These are phyloP conservation scores for Albula goreensis DNA, from an alignment of 2,113 vertebrate species.

Conservation along the genomic window DNA sequence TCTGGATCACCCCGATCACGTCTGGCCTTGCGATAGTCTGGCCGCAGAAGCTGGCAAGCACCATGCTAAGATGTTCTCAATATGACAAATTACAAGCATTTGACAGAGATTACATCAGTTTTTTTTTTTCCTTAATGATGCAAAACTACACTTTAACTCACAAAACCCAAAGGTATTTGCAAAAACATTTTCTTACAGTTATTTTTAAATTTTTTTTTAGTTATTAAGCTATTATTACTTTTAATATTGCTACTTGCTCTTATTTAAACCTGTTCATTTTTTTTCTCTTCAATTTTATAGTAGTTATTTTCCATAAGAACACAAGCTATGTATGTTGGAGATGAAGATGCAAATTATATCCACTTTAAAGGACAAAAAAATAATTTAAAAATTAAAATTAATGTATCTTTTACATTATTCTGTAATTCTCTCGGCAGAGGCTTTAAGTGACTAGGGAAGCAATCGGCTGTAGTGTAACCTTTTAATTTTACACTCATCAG, in stretches of 20 bases:
- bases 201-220: background rate
- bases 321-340: background rate
- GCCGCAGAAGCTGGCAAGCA: slow-evolving; percentile 52
- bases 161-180: background rate
- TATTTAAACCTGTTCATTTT: background rate
- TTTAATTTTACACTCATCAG: background rate
- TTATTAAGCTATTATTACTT: background rate
- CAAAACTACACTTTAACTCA: slow-evolving; percentile 41
- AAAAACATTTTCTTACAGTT: background rate
- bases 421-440: background rate
- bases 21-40: slow-evolving; percentile 59
- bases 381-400: background rate
- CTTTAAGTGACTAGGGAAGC: background rate
- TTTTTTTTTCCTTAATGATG: slow-evolving; percentile 50
- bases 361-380: background rate
- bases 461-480: background rate
- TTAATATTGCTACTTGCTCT: background rate
- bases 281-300: background rate
- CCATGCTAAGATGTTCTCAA: slow-evolving; percentile 56
- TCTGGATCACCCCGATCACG: slow-evolving; percentile 52
- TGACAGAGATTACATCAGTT: slow-evolving; percentile 63
- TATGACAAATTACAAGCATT: slow-evolving; percentile 71
- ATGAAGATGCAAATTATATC: background rate
- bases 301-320: background rate
- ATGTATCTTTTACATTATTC: too few relatives aligned